phyloP scores from a whole-genome alignment of 2,888 invertebrate species.

The Synanthedon vespiformis region DNA sequence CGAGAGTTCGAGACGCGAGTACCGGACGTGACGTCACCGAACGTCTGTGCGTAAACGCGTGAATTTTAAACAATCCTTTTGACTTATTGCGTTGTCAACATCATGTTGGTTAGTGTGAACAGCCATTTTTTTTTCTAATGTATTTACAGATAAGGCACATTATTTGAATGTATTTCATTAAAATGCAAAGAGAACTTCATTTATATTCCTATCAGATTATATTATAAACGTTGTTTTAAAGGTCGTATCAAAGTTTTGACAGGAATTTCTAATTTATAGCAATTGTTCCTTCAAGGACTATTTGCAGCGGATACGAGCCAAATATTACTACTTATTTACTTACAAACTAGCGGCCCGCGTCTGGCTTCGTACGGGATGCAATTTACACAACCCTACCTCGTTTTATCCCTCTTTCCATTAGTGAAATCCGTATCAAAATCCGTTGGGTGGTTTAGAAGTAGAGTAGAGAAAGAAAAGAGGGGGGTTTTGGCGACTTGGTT shows the following conservation, averaged over 20 bases:
- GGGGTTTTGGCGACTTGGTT: too few relatives aligned
- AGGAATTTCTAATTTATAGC: slow-evolving; percentile 31
- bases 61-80: slow-evolving; percentile 66
- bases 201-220: slow-evolving; percentile 56
- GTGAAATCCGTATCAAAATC: too few relatives aligned
- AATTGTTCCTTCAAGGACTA: background rate
- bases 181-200: slow-evolving; percentile 21
- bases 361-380: too few relatives aligned
- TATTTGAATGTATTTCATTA: background rate
- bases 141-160: background rate
- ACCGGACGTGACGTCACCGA: slow-evolving; percentile 62
- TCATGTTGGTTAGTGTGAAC: slow-evolving; percentile 37
- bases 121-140: background rate
- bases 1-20: slow-evolving; percentile 21
- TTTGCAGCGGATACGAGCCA: background rate
- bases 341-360: too few relatives aligned
- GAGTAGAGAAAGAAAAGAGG: too few relatives aligned
- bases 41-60: slow-evolving; percentile 52
- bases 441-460: too few relatives aligned
- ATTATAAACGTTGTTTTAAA: slow-evolving; percentile 45
- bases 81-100: slow-evolving; percentile 51
- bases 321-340: too few relatives aligned
- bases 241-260: slow-evolving; percentile 43
- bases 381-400: too few relatives aligned
- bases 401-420: too few relatives aligned